These are phyloP conservation scores for Cranoglanis bouderius DNA, from an alignment of 2,113 vertebrate genomes.

Conservation along the genomic window DNA sequence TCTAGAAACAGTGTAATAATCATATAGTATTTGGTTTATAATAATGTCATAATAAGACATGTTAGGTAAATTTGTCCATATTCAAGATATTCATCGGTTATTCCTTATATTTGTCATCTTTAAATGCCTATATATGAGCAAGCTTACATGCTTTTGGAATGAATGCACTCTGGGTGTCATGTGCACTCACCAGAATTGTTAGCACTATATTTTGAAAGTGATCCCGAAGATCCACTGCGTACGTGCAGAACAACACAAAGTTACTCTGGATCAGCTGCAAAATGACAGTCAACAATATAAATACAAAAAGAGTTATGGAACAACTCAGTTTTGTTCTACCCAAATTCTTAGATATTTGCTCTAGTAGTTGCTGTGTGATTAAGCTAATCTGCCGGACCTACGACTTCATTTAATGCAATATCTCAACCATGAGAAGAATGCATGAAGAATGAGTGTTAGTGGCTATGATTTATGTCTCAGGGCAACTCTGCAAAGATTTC, in stretches of 20 bases:
- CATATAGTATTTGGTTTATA: background rate
- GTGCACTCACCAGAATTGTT: conserved; percentile 87
- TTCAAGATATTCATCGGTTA: background rate
- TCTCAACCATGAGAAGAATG: conserved; percentile 12
- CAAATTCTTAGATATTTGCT: background rate
- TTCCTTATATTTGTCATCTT: background rate
- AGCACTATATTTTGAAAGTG: conserved; percentile 93
- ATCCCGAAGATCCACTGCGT: conserved; percentile 81
- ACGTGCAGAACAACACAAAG: conserved; percentile 94
- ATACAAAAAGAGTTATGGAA: background rate
- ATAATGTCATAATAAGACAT: background rate
- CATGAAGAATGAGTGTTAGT: background rate
- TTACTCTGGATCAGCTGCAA: conserved; percentile 90
- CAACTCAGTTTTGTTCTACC: background rate
- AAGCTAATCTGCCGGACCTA: background rate
- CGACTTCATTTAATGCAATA: conserved; percentile 7
- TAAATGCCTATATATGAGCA: background rate
- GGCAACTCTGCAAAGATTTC: conserved; percentile 24
- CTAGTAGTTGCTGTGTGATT: background rate
- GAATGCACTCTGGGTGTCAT: background rate
- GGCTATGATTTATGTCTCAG: background rate
- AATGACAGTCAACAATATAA: conserved; percentile 22
- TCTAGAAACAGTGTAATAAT: background rate
- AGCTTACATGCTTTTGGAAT: background rate
- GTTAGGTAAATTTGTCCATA: background rate